phyloP scores from a whole-genome alignment of 1,140 invertebrate species.

The Rhyacophila brunnea region DNA sequence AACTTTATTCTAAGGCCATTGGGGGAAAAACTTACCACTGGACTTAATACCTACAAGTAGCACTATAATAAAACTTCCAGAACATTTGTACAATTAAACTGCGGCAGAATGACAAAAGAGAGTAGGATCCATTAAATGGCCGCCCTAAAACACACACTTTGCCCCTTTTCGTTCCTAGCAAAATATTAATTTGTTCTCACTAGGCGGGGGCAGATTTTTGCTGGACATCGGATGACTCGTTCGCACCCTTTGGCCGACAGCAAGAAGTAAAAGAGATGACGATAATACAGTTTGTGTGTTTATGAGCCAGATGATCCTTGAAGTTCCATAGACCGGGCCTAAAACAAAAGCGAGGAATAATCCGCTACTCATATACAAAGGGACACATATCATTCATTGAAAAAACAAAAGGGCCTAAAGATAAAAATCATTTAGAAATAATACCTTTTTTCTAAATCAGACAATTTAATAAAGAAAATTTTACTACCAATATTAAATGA shows the following conservation, averaged over 20 bases:
- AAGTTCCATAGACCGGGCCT: conserved; percentile 24
- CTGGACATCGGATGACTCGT: conserved; percentile 19
- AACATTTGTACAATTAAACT: neutral
- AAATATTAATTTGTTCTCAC: conserved; percentile 34
- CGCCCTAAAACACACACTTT: conserved; percentile 22
- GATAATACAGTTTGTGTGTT: too few relatives aligned
- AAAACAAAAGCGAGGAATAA: conserved; percentile 34
- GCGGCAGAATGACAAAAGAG: conserved; percentile 9
- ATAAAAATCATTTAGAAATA: too few relatives aligned
- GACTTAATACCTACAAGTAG: too few relatives aligned
- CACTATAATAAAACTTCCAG: too few relatives aligned
- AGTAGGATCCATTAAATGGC: conserved; percentile 26
- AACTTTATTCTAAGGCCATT: too few relatives aligned
- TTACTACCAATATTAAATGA: too few relatives aligned
- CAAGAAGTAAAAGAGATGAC: conserved; percentile 4
- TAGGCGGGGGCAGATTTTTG: neutral
- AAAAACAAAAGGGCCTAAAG: conserved; percentile 4
- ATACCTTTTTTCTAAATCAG: too few relatives aligned
- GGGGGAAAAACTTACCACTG: too few relatives aligned
- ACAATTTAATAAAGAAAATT: too few relatives aligned
- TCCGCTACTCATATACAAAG: conserved; percentile 33
- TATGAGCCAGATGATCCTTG: neutral
- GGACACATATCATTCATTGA: conserved; percentile 16
- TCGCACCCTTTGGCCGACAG: neutral
- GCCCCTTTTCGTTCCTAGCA: conserved; percentile 25